Evolutionary conservation across 2,797 vertebrate genomes (phyloP), one percentile per base, ranked within the genome.

Genomic region (Cyprinella venusta): DNA sequence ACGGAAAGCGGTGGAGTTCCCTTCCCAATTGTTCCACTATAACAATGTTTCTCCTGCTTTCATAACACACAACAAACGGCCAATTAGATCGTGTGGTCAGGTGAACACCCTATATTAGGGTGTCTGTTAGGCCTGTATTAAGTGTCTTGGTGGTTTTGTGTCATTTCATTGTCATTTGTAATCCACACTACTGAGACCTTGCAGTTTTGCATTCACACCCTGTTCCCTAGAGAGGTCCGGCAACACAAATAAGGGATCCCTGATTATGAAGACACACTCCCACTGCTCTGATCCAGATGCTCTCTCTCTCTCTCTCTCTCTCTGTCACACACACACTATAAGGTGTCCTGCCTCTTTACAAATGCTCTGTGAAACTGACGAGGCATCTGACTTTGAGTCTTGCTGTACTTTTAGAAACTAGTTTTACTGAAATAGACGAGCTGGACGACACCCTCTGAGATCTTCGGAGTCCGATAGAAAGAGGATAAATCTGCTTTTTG

Each of bases 1-100:
- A 79, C 36, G 75, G 79, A 89, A 71, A 74, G 19, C 19, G 85
- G 64, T 85, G 92, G 90, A 91, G 92, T 88, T 93, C 91, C 93
- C 91, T 87, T 19, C 87, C 86, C 74, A 81, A 52, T 81, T 81
- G 87, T 92, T 92, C 90, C 90, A 89, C 87, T 63, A 86, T 80
- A 80, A 68, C 67, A 70, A 33, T 13, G 61, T 42, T 76, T 19
- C 9, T 78, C 63, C 5, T 33, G 48, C 71, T 72, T 68, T 52
- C 0, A 6, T 52, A 68, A 75, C 40, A 24, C 48, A 76, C 21
- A n/a, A 36, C 36, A 61, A 74, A 48, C 19, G 50, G n/a, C 38
- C 69, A 36, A 61, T 82, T 75, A 67, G 67, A 75, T 45, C 4
- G 5, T 54, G 48, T 21, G 61, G 48, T 76, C 61, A 21, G 45